Percentiles rank a stretch among this genome's conserved stretches.
Conservation (phyloP, 2,888 invertebrate species). For the Sturmia bella region DNA sequence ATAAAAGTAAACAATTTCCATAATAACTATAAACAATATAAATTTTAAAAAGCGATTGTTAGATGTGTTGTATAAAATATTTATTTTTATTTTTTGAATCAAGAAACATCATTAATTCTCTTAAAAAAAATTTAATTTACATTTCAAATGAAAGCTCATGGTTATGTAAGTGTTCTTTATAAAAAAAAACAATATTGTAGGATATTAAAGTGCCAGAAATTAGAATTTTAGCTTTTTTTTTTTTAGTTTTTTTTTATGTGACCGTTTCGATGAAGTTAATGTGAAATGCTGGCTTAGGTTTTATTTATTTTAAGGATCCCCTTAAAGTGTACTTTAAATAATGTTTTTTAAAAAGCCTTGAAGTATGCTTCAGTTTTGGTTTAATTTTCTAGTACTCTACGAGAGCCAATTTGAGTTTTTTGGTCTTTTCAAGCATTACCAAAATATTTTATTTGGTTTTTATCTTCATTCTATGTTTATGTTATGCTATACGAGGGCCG, state of each 20-base stretch:
- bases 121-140: constrained; percentile 33
- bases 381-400: constrained; percentile 8
- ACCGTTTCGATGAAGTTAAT: neutral
- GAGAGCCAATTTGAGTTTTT: neutral
- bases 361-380: constrained; percentile 26
- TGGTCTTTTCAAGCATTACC: neutral
- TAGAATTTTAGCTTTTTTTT: constrained; percentile 18
- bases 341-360: constrained; percentile 5
- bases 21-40: constrained; percentile 51
- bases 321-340: constrained; percentile 25
- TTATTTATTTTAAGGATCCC: neutral
- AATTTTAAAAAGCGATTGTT: constrained; percentile 44
- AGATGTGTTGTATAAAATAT: constrained; percentile 62
- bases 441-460: neutral
- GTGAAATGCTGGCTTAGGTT: constrained; percentile 21
- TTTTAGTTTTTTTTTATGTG: constrained; percentile 13
- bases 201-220: constrained; percentile 60
- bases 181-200: constrained; percentile 52
- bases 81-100: constrained; percentile 38
- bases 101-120: constrained; percentile 13
- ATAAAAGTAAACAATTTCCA: constrained; percentile 50
- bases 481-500: constrained; percentile 5
- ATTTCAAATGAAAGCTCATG: constrained; percentile 43
- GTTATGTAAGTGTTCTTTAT: constrained; percentile 65
- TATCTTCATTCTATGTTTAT: neutral